Evolutionary conservation across 2,113 vertebrate species (phyloP), one percentile per base, ranked within the genome.

Genomic region (Uria lomvia): DNA sequence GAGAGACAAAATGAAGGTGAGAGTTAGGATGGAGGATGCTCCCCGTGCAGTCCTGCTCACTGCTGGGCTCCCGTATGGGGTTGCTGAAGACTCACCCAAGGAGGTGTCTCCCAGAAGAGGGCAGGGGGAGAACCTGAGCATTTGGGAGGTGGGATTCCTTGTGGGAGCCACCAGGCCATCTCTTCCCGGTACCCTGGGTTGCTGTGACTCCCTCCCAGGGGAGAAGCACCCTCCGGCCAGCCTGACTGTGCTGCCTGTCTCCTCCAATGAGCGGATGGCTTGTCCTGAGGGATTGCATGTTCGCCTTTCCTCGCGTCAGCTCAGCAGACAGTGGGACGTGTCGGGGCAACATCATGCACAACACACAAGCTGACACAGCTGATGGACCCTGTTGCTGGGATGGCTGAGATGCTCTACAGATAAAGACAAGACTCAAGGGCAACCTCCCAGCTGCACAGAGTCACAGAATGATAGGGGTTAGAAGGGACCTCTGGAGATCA

Each of bases 261-360:
- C 6, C 3, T 38, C 74, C 0, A 0, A 70, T 75, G 72, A 90
- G 66, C 0, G 1, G 34, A 34, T 55, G 63, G 29, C 40, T 83
- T 80, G 14, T 83, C 86, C 86, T n/a, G 34, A 26, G 38, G 92
- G 32, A 42, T 47, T 8, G 9, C 27, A 12, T 5, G 2, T 49
- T 82, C 1, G 0, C 20, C 21, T 83, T 70, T 53, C 79, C 84
- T 68, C 8, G 0, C 0, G 5, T 90, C 82, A 80, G 22, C 70
- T 93, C 45, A 6, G 30, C 0, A 1, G 40, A 15, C 12, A 14
- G 77, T 0, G 0, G 77, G 81, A 76, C 6, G 0, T 12, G 40
- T 68, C 6, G 1, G 3, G 1, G 40, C 1, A 26, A 8, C 63
- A 58, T 23, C 58, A 7, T 11, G 32, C n/a, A 55, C 87, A 45